phyloP scores from a whole-genome alignment of 2,797 vertebrate species.

The Lepilemur ruficaudatus region DNA sequence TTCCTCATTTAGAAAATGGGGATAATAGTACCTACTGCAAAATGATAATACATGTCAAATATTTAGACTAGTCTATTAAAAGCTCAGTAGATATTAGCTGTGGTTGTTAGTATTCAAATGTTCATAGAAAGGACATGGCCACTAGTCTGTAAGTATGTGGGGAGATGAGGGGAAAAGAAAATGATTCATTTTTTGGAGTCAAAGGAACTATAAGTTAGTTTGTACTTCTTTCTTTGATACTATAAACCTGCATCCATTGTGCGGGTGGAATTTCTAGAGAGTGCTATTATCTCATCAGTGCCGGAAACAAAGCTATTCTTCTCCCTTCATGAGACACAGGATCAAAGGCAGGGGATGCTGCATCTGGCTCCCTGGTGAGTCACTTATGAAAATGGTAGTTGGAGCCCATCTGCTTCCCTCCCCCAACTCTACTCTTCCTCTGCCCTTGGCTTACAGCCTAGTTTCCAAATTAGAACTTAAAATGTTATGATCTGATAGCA shows the following conservation, averaged over 20 bases:
- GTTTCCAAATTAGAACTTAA: slow-evolving; percentile 59
- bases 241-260: background rate
- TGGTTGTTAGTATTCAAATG: slow-evolving; percentile 10
- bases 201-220: slow-evolving; percentile 15
- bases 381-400: slow-evolving; percentile 47
- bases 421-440: slow-evolving; percentile 26
- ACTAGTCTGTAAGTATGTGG: background rate
- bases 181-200: slow-evolving; percentile 15
- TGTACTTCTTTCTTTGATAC: background rate
- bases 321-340: background rate
- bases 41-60: background rate
- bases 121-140: background rate
- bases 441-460: slow-evolving; percentile 54
- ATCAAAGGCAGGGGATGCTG: slow-evolving; percentile 20
- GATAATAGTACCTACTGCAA: background rate
- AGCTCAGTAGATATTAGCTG: background rate
- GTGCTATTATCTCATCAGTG: background rate
- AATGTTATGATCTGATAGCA: slow-evolving; percentile 4
- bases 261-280: slow-evolving; percentile 7
- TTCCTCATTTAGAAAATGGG: background rate
- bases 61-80: background rate
- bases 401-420: slow-evolving; percentile 35
- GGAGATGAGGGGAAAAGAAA: background rate
- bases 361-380: slow-evolving; percentile 43
- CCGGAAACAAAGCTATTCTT: slow-evolving; percentile 30